Evolutionary conservation across 2,888 invertebrate genomes (phyloP), one percentile per base, ranked within the genome.

Genomic region (Gisinianus flammeolus): DNA sequence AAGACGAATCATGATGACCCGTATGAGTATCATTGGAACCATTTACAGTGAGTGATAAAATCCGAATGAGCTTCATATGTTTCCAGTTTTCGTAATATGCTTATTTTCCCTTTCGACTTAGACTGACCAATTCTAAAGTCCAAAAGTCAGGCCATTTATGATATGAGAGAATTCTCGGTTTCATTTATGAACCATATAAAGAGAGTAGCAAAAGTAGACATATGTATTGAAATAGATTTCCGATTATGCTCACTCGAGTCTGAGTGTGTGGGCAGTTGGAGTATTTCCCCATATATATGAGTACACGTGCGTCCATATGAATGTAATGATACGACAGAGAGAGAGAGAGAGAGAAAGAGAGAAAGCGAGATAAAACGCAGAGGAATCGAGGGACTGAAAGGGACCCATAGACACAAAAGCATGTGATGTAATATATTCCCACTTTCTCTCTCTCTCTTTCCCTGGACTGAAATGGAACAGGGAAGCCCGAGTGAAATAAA

Each of bases 1-100:
- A n/a, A n/a, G n/a, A n/a, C n/a, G n/a, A n/a, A n/a, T n/a, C n/a
- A n/a, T n/a, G n/a, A n/a, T n/a, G n/a, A n/a, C n/a, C n/a, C n/a
- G n/a, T n/a, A n/a, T n/a, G n/a, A n/a, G n/a, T n/a, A n/a, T n/a
- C n/a, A n/a, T n/a, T n/a, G 16, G 6, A 3, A n/a, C 54, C 54
- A 8, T 8, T 54, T 4, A 8, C 5, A 54, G 4, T 54, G 54
- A 54, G 28, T 70, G 70, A 70, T 70, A 70, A 70, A 70, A 70
- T 70, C 70, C 70, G 28, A 69, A 69, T 69, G 62, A 58, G 33
- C 56, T 28, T 19, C 35, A 26, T 28, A 70, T 52, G 28, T 24
- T 26, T 70, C 24, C 19, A 12, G 31, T 33, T 52, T 24, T 24
- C 44, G 30, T 22, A 35, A 69, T 30, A 44, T 22, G 12, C 16